phyloP scores from a whole-genome alignment of 2,113 vertebrate genomes.

The Steatornis caripensis region DNA sequence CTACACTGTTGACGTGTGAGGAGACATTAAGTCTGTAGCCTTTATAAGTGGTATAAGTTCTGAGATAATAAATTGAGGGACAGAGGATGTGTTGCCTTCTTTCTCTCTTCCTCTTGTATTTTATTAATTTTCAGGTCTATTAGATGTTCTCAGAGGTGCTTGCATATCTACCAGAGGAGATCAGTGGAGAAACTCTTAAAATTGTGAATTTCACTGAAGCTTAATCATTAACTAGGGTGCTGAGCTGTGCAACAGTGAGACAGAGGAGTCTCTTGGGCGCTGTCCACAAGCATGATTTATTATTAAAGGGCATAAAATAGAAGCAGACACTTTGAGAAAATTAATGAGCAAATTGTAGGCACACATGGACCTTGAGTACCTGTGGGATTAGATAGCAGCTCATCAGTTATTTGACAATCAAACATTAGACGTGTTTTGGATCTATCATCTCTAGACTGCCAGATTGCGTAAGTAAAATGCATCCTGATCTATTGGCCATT shows the following conservation, averaged over 20 bases:
- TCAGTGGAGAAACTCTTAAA: background rate
- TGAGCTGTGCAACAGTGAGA: background rate
- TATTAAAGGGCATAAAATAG: background rate
- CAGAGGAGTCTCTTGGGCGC: background rate
- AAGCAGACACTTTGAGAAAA: background rate
- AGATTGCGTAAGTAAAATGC: background rate
- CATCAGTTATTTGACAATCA: background rate
- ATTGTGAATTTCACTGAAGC: background rate
- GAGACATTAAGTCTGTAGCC: background rate
- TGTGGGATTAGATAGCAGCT: background rate
- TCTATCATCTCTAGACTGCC: background rate
- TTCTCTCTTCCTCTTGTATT: background rate
- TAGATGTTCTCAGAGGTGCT: background rate
- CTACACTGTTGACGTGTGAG: background rate
- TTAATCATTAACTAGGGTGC: background rate
- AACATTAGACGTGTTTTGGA: background rate
- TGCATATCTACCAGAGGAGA: background rate
- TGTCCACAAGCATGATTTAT: background rate
- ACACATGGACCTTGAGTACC: background rate
- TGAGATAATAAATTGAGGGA: background rate
- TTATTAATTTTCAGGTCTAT: background rate
- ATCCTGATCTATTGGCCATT: background rate
- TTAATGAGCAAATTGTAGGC: background rate
- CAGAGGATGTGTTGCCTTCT: background rate
- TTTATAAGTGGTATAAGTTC: background rate